Base-by-base conservation (phyloP, 2,888 invertebrate genomes). In the Panopea generosa region DNA sequence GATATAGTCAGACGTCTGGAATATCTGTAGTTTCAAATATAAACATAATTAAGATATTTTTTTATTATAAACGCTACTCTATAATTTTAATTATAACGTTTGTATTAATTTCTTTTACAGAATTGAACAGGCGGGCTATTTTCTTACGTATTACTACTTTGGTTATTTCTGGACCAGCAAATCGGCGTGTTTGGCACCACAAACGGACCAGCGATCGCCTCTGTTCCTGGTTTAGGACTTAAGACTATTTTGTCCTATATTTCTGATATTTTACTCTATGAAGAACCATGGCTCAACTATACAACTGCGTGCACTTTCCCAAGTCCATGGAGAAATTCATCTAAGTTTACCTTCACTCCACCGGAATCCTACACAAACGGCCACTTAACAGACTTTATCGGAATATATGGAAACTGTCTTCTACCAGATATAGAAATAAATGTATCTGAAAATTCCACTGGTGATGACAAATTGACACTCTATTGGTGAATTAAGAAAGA, bases 41-140 rank as follows among this genome's bases (percentile, higher is more conserved):
- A n/a, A n/a, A n/a, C n/a, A n/a, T n/a, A n/a, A n/a, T n/a, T n/a
- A n/a, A n/a, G n/a, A n/a, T n/a, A n/a, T n/a, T n/a, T n/a, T n/a
- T n/a, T n/a, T n/a, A n/a, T n/a, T n/a, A n/a, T n/a, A n/a, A n/a
- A n/a, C n/a, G n/a, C n/a, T n/a, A n/a, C n/a, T n/a, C n/a, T n/a
- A n/a, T n/a, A n/a, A n/a, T n/a, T n/a, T n/a, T n/a, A n/a, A n/a
- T n/a, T n/a, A n/a, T n/a, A n/a, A n/a, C n/a, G n/a, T n/a, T n/a
- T n/a, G n/a, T n/a, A n/a, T n/a, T n/a, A n/a, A n/a, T n/a, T n/a
- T n/a, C n/a, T n/a, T n/a, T n/a, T n/a, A n/a, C n/a, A n/a, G n/a
- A n/a, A n/a, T n/a, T n/a, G n/a, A n/a, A n/a, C 67, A 38, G 81
- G 81, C 1, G 75, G 71, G 2, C 29, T 74, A 7, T 77, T 77